Percentiles rank a stretch among this genome's conserved stretches.
Evolutionary conservation across 2,888 invertebrate species (phyloP).

Genomic region (Pediacus dermestoides): DNA sequence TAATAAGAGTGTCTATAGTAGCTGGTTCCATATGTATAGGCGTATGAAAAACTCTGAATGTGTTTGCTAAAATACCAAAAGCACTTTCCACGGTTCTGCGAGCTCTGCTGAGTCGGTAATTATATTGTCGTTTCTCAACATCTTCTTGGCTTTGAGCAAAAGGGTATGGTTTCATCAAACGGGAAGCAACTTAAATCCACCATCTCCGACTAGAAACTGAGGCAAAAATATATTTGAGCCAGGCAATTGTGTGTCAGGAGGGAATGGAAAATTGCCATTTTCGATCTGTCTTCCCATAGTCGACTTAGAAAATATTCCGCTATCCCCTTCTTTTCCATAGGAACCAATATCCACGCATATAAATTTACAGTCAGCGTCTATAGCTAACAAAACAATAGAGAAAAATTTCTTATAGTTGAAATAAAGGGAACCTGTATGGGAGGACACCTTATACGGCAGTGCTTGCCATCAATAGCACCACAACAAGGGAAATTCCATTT

Average conservation of each 20-base stretch:
- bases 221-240: constrained; percentile 11
- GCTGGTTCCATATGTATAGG: constrained; percentile 10
- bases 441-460: constrained; percentile 1
- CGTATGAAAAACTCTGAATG: constrained; percentile 12
- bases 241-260: constrained; percentile 8
- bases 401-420: constrained; percentile 4
- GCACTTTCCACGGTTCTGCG: constrained; percentile 11
- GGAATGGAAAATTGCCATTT: constrained; percentile 12
- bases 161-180: constrained; percentile 14
- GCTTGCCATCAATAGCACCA: neutral
- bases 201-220: constrained; percentile 11
- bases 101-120: constrained; percentile 13
- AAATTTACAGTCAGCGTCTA: too few species aligned
- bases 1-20: constrained; percentile 7
- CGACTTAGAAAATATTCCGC: constrained; percentile 9
- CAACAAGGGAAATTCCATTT: constrained; percentile 4
- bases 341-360: constrained; percentile 4
- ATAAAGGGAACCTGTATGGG: neutral
- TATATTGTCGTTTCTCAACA: constrained; percentile 11
- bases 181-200: constrained; percentile 9
- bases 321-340: constrained; percentile 10
- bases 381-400: constrained; percentile 6
- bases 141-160: constrained; percentile 9
- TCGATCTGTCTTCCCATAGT: constrained; percentile 7
- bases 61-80: constrained; percentile 12